Evolutionary conservation across 2,113 vertebrate genomes (phyloP).

Genomic region (Odocoileus hemionus): DNA sequence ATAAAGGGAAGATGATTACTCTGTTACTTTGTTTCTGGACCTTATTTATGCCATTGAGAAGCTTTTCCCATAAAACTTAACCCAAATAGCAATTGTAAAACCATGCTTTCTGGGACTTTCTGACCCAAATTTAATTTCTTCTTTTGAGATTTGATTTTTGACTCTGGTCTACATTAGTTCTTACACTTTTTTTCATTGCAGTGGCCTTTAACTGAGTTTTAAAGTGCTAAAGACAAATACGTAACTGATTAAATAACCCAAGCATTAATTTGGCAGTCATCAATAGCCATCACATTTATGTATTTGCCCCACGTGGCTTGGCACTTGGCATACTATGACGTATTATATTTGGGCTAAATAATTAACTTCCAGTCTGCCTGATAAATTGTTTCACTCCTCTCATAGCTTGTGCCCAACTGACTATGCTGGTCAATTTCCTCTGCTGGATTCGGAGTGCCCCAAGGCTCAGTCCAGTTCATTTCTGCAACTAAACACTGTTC

Average conservation of each 20-base stretch:
- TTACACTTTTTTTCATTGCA: not conserved
- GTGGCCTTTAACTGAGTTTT: slow-evolving; percentile 49
- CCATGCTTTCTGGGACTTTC: not conserved
- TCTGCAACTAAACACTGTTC: not conserved
- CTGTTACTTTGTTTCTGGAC: not conserved
- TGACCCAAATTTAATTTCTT: slow-evolving; percentile 23
- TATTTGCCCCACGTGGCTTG: not conserved
- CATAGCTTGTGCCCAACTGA: slow-evolving; percentile 54
- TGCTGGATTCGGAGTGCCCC: not conserved
- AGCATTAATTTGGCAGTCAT: slow-evolving; percentile 34
- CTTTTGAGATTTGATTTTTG: slow-evolving; percentile 12
- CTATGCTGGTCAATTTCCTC: slow-evolving; percentile 50
- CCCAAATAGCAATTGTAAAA: not conserved
- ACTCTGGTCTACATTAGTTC: slow-evolving; percentile 8
- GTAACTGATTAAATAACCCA: slow-evolving; percentile 38
- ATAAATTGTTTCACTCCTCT: slow-evolving; percentile 51
- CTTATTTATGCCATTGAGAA: not conserved
- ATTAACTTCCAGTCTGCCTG: slow-evolving; percentile 48
- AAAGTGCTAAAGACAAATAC: slow-evolving; percentile 25
- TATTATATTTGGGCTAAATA: slow-evolving; percentile 51
- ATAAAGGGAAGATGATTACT: not conserved
- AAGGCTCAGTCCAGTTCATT: not conserved
- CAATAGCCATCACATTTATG: slow-evolving; percentile 26
- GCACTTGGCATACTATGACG: not conserved
- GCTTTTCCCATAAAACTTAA: not conserved